A percentile compares a stretch with the other conserved stretches of the same genome.
Evolutionary conservation across 2,113 vertebrate genomes (phyloP).

Genomic region (Oreochromis tanganicae): DNA sequence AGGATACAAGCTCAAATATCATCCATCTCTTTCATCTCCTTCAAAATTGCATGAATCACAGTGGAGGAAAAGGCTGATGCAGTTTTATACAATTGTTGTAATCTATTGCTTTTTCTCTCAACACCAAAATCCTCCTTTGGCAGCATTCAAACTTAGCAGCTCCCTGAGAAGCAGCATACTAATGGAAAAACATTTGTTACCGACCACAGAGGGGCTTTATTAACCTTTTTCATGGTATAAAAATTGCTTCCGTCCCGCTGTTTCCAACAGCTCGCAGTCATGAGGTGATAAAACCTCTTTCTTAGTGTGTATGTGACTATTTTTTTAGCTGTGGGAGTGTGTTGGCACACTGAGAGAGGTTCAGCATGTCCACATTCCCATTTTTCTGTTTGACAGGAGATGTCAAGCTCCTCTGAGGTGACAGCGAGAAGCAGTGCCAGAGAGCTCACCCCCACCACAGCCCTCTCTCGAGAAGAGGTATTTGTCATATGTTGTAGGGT

Average conservation of each 20-base stretch:
- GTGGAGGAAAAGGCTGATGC: not conserved
- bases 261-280: not conserved
- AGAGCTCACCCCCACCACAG: slow-evolving; percentile 56
- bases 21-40: slow-evolving; percentile 10
- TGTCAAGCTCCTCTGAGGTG: slow-evolving; percentile 72
- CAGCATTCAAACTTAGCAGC: not conserved
- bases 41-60: slow-evolving; percentile 20
- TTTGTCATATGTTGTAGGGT: not conserved
- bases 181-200: slow-evolving; percentile 27
- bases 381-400: slow-evolving; percentile 70
- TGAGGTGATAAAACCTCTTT: not conserved
- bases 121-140: not conserved
- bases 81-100: slow-evolving; percentile 9
- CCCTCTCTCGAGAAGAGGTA: slow-evolving; percentile 73
- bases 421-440: slow-evolving; percentile 67
- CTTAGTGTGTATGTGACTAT: not conserved
- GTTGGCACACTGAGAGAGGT: not conserved
- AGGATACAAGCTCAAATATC: slow-evolving; percentile 14
- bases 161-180: slow-evolving; percentile 4
- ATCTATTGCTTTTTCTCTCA: not conserved
- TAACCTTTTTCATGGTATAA: slow-evolving; percentile 5
- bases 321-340: not conserved
- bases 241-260: not conserved
- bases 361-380: not conserved
- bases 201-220: slow-evolving; percentile 7